Evolutionary conservation across 2,888 invertebrate species (phyloP).

Genomic region (Notodonta dromedarius): DNA sequence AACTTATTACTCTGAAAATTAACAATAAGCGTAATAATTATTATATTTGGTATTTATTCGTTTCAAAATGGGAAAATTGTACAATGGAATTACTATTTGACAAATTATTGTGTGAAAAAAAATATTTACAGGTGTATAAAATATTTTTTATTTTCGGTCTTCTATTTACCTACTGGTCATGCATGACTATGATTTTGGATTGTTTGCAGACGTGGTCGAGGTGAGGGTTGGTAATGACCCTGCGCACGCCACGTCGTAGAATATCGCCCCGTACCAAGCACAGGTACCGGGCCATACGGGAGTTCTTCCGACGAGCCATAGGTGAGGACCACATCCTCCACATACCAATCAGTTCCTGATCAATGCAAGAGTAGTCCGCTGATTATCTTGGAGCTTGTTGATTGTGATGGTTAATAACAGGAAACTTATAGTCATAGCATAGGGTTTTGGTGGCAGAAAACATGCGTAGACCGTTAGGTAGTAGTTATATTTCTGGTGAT

Average conservation of each 20-base stretch:
- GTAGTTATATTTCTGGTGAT: neutral
- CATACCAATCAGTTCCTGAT: neutral
- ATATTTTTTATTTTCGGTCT: neutral
- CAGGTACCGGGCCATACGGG: constrained; percentile 65
- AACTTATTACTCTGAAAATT: constrained; percentile 57
- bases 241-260: constrained; percentile 71
- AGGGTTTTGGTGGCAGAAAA: too few species aligned
- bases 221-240: constrained; percentile 60
- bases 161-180: neutral
- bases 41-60: constrained; percentile 32
- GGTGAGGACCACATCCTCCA: constrained; percentile 44
- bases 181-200: constrained; percentile 9
- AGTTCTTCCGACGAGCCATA: constrained; percentile 66
- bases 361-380: too few species aligned
- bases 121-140: constrained; percentile 10
- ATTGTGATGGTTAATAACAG: too few species aligned
- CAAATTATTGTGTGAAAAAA: constrained; percentile 28
- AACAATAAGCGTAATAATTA: constrained; percentile 60
- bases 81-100: constrained; percentile 34
- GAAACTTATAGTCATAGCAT: too few species aligned
- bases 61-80: constrained; percentile 45
- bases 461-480: neutral
- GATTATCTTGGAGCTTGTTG: too few species aligned
- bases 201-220: constrained; percentile 28
- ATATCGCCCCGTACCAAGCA: constrained; percentile 73